These are phyloP conservation scores for Andrena camellia DNA, from an alignment of 2,888 invertebrate genomes.

Conservation along the genomic window DNA sequence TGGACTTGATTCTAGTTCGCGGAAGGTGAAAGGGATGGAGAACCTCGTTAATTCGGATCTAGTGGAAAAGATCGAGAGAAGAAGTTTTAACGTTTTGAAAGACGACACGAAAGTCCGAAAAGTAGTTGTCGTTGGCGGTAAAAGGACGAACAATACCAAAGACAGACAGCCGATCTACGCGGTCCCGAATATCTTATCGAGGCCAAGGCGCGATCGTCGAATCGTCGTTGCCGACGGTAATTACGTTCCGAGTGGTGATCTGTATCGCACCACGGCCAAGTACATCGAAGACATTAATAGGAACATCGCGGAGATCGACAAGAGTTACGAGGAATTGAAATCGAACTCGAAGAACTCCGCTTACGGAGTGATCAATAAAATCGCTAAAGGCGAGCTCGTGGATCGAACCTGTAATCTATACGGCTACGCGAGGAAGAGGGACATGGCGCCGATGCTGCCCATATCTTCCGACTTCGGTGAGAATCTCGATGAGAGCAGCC, in stretches of 20 bases:
- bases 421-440: slow-evolving; percentile 74
- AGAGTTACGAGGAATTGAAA: slow-evolving; percentile 79
- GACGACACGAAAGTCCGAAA: not conserved
- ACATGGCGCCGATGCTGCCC: slow-evolving; percentile 81
- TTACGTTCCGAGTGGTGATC: slow-evolving; percentile 81
- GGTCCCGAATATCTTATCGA: slow-evolving; percentile 70
- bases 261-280: slow-evolving; percentile 79
- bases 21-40: slow-evolving; percentile 6
- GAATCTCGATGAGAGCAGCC: slow-evolving; percentile 60
- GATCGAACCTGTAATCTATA: slow-evolving; percentile 57
- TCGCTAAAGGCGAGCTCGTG: slow-evolving; percentile 62
- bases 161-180: slow-evolving; percentile 79
- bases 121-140: not conserved
- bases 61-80: not conserved
- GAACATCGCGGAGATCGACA: slow-evolving; percentile 82
- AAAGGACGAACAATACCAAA: slow-evolving; percentile 36
- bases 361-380: slow-evolving; percentile 78
- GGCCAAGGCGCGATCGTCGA: slow-evolving; percentile 55
- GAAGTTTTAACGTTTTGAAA: not conserved
- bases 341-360: slow-evolving; percentile 67
- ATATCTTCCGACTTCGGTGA: slow-evolving; percentile 77
- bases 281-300: slow-evolving; percentile 82
- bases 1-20: not conserved
- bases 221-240: slow-evolving; percentile 72
- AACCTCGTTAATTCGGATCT: not conserved